Percentiles rank a stretch among this genome's conserved stretches.
Conservation (phyloP, 1,140 invertebrate species). For the Drosophila kikkawai region DNA sequence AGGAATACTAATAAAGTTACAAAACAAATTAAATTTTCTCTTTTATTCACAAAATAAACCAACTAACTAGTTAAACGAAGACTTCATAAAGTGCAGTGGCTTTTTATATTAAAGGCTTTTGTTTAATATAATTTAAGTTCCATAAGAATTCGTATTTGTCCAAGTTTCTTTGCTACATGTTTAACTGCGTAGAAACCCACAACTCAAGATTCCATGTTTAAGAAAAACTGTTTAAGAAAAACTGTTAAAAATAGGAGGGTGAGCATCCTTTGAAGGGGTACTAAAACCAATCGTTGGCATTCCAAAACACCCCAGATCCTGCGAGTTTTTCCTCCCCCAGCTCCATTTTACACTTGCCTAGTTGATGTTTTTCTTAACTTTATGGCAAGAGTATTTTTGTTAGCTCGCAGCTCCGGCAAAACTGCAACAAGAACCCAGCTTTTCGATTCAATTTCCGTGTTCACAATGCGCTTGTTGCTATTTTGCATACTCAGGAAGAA, state of each 20-base stretch:
- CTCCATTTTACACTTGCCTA: conserved; percentile 43
- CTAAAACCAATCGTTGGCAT: conserved; percentile 46
- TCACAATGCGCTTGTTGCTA: conserved; percentile 74
- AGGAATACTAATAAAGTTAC: conserved; percentile 23
- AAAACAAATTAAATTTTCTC: neutral
- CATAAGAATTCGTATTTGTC: neutral
- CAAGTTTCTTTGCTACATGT: neutral
- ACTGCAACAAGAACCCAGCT: conserved; percentile 49
- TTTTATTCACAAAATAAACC: neutral
- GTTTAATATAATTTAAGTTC: too few species aligned
- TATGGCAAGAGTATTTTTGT: conserved; percentile 68
- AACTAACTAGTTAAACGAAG: neutral
- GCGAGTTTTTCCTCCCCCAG: conserved; percentile 6
- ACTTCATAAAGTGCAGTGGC: too few species aligned
- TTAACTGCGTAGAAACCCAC: neutral
- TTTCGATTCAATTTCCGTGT: conserved; percentile 80
- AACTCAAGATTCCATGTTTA: neutral
- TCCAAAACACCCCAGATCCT: neutral
- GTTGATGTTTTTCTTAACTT: conserved; percentile 71
- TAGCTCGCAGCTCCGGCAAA: conserved; percentile 30
- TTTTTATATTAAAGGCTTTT: neutral
- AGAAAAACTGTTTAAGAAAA: neutral
- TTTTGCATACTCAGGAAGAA: conserved; percentile 64
- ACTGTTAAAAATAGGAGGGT: neutral
- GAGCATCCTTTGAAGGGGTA: conserved; percentile 4